Evolutionary conservation across 2,888 invertebrate species (phyloP).

Genomic region (Aporophyla lueneburgensis): DNA sequence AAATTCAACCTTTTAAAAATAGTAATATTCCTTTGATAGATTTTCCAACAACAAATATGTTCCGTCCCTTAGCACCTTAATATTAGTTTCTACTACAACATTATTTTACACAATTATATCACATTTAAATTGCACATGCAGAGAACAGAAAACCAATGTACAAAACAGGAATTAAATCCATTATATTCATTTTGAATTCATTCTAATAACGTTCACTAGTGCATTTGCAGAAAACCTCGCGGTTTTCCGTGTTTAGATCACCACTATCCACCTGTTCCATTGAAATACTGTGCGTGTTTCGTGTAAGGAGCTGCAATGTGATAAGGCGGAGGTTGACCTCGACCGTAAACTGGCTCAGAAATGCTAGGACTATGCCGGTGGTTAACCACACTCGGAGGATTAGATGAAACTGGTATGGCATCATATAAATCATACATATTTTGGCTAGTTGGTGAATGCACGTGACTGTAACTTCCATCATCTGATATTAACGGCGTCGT

Average conservation of each 20-base stretch:
- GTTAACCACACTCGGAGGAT: constrained; percentile 83
- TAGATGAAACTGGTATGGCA: constrained; percentile 84
- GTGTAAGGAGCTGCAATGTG: constrained; percentile 96
- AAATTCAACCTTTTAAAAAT: constrained; percentile 69
- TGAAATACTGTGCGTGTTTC: constrained; percentile 94
- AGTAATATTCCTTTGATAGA: constrained; percentile 72
- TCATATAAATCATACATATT: constrained; percentile 89
- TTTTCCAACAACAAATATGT: constrained; percentile 76
- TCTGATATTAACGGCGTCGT: constrained; percentile 88
- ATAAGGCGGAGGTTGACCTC: constrained; percentile 94
- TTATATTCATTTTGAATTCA: constrained; percentile 58
- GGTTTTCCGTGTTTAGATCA: constrained; percentile 72
- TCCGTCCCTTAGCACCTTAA: constrained; percentile 87
- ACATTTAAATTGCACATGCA: constrained; percentile 89
- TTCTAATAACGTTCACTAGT: constrained; percentile 76
- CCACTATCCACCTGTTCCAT: constrained; percentile 89
- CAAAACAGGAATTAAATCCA: constrained; percentile 70
- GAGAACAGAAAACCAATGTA: constrained; percentile 71
- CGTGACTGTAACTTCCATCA: constrained; percentile 87
- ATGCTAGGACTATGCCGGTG: constrained; percentile 85
- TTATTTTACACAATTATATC: constrained; percentile 83
- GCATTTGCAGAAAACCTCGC: constrained; percentile 71
- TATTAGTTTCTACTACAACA: constrained; percentile 77
- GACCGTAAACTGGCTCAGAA: constrained; percentile 82
- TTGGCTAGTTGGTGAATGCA: constrained; percentile 86